A percentile compares a stretch with the other conserved stretches of the same genome.
phyloP scores from a whole-genome alignment of 2,797 vertebrate genomes.

The Parauchenoglanis punctatus region DNA sequence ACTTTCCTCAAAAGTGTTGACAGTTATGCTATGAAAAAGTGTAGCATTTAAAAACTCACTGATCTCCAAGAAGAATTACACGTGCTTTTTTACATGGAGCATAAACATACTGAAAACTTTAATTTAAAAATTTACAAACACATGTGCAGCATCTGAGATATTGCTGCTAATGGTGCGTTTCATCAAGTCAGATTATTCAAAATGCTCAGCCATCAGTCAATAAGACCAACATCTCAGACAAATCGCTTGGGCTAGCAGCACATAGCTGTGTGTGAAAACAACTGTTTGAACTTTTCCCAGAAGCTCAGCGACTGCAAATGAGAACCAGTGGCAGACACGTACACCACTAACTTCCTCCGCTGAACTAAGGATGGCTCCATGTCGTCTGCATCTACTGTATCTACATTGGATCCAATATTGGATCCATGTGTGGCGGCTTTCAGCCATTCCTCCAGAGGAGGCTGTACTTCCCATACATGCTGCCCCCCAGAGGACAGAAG shows the following conservation, averaged over 20 bases:
- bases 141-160: constrained; percentile 21
- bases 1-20: background rate
- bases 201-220: constrained; percentile 44
- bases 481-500: constrained; percentile 57
- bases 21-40: background rate
- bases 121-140: constrained; percentile 11
- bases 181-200: constrained; percentile 42
- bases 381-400: constrained; percentile 73
- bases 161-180: constrained; percentile 24
- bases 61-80: background rate
- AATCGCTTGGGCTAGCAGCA: constrained; percentile 46
- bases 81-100: background rate
- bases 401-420: constrained; percentile 73
- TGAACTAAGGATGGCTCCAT: constrained; percentile 76
- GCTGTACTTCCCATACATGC: constrained; percentile 51
- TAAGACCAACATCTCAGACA: constrained; percentile 58
- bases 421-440: constrained; percentile 77
- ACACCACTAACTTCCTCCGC: constrained; percentile 71
- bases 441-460: constrained; percentile 34
- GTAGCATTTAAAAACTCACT: background rate
- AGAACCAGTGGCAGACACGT: constrained; percentile 70
- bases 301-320: constrained; percentile 61
- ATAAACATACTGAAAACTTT: background rate
- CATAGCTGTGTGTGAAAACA: constrained; percentile 51
- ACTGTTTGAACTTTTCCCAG: constrained; percentile 60